Evolutionary conservation across 2,888 invertebrate genomes (phyloP).

Genomic region (Drosophila pullipes): DNA sequence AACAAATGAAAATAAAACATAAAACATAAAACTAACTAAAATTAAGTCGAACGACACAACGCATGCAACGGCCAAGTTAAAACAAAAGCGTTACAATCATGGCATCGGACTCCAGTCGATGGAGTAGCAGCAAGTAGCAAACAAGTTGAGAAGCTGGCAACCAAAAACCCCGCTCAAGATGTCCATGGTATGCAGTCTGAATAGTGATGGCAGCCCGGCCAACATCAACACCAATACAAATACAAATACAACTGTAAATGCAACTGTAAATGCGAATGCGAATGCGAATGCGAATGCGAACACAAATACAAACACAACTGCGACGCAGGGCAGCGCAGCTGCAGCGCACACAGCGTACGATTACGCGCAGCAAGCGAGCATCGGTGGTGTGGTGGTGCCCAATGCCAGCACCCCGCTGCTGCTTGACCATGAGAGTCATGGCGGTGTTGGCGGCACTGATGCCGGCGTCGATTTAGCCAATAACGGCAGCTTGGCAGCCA

Average conservation of each 20-base stretch:
- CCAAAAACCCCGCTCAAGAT: slow-evolving; percentile 48
- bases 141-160: slow-evolving; percentile 2
- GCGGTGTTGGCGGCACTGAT: slow-evolving; percentile 1
- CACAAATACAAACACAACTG: slow-evolving; percentile 12
- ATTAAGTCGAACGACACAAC: slow-evolving; percentile 9
- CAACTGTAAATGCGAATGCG: slow-evolving; percentile 4
- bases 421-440: slow-evolving; percentile 61
- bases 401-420: slow-evolving; percentile 71
- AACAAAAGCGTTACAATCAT: slow-evolving; percentile 7
- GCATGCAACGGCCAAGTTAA: slow-evolving; percentile 14
- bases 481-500: slow-evolving; percentile 1
- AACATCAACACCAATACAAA: slow-evolving; percentile 27
- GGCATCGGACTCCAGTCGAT: slow-evolving; percentile 22
- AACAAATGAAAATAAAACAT: slow-evolving; percentile 11
- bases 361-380: slow-evolving; percentile 24
- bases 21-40: slow-evolving; percentile 2
- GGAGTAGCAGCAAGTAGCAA: slow-evolving; percentile 2
- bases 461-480: slow-evolving; percentile 18
- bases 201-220: slow-evolving; percentile 63
- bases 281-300: slow-evolving; percentile 29
- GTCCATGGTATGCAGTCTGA: slow-evolving; percentile 82
- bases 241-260: slow-evolving; percentile 6
- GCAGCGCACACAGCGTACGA: slow-evolving; percentile 31
- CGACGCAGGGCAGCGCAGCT: background rate
- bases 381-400: slow-evolving; percentile 37